phyloP scores from a whole-genome alignment of 2,113 vertebrate species.

The Cottus gobio region DNA sequence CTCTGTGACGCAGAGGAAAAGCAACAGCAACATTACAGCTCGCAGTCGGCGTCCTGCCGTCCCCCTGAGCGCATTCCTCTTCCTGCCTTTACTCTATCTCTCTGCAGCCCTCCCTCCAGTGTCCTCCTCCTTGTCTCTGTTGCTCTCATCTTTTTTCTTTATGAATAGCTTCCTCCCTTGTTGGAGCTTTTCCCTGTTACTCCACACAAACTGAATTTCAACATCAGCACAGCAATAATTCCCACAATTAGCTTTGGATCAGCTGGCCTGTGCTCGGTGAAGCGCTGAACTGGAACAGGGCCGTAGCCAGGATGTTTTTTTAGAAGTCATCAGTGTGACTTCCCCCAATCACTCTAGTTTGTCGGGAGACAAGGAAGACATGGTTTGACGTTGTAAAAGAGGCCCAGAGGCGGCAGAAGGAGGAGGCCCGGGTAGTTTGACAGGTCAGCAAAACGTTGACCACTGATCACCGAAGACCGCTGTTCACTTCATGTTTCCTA shows the following conservation, averaged over 20 bases:
- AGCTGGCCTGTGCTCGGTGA: conserved; percentile 13
- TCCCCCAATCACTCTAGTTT: neutral
- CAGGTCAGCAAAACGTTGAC: neutral
- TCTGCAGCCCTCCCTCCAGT: conserved; percentile 36
- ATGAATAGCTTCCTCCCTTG: conserved; percentile 19
- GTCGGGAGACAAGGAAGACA: neutral
- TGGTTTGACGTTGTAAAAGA: neutral
- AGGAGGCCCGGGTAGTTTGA: neutral
- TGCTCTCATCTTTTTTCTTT: conserved; percentile 42
- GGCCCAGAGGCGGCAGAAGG: neutral
- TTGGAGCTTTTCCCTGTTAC: conserved; percentile 26
- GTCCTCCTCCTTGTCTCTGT: conserved; percentile 35
- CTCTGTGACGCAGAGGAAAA: conserved; percentile 71
- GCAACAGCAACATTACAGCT: conserved; percentile 71
- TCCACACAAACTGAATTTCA: conserved; percentile 25
- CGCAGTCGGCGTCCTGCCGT: conserved; percentile 66
- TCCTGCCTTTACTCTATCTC: conserved; percentile 54
- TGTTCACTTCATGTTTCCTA: neutral
- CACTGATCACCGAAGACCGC: neutral
- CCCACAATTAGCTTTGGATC: conserved; percentile 55
- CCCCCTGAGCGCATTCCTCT: conserved; percentile 66
- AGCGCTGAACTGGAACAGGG: conserved; percentile 18
- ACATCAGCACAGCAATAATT: conserved; percentile 49
- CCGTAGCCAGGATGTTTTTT: neutral
- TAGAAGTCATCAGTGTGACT: conserved; percentile 1